Evolutionary conservation across 2,797 vertebrate species (phyloP), one percentile per base, ranked within the genome.

Genomic region (Dipus sagitta): DNA sequence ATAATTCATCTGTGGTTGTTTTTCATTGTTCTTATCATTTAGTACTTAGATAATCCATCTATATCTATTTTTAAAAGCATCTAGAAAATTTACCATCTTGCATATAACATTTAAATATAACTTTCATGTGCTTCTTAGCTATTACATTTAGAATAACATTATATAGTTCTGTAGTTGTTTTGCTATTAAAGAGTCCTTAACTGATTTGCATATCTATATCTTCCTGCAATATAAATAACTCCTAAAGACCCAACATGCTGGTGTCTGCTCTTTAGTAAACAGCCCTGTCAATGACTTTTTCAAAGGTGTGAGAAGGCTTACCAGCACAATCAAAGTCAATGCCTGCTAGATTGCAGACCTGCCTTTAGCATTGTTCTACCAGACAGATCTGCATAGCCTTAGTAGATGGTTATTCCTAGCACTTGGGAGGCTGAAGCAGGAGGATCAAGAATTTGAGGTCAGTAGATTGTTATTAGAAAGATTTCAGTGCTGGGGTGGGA

Each of bases 171-270:
- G 42, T 71, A 64, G 62, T 84, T 82, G 68, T 89, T 95, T 95
- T 72, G 68, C 54, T 89, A 68, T 92, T 91, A 87, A 94, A 94
- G 74, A 70, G 26, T 89, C 95, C 78, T 92, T 70, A 91, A 80
- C 91, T 79, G 34, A 95, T 96, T 95, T 96, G 94, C 92, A 95
- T 91, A 93, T 93, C 81, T 74, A 47, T 47, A 71, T 47, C 75
- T 93, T 93, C 64, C 76, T 95, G 38, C 72, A 88, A 93, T 90
- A 75, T 93, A 94, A 95, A 95, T 91, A 94, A 74, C 23, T 65
- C 54, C 71, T 78, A 86, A 92, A 68, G 54, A 85, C 75, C 85
- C 32, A 80, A 76, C 85, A 91, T 96, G 75, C 68, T 60, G 18
- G 24, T 54, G 60, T 95, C 93, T 91, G 34, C 70, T 91, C 30